Base-by-base conservation (phyloP, 2,888 invertebrate species). In the Eutolmus rufibarbis region DNA sequence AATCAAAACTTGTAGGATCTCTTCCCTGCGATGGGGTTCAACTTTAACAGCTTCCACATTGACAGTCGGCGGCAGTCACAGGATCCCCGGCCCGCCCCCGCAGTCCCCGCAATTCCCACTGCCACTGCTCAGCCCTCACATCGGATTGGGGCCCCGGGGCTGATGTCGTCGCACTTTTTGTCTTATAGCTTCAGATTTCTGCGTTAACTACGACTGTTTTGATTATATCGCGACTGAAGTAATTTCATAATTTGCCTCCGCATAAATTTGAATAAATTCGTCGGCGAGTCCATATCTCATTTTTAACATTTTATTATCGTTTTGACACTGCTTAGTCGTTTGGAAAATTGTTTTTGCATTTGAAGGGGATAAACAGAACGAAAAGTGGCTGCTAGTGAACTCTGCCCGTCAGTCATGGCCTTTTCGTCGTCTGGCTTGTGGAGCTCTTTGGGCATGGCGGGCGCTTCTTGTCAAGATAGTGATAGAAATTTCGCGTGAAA, bases 291-390 rank as follows among this genome's bases (percentile, higher is more conserved):
- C 16, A 79, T 81, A 85, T 87, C 74, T 46, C 66, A 74, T 85
- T 87, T 87, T 85, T 78, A 88, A 82, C 82, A 79, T 87, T 88
- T 88, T 86, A 89, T 88, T 84, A 89, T 89, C 87, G 86, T 89
- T 88, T 87, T 89, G 89, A 89, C 89, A 88, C 85, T 86, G 87
- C 86, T 89, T 86, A 89, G 87, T 89, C 89, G 85, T 77, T 89
- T 86, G 89, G 89, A 89, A 89, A 89, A 89, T 89, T 89, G 88
- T 88, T 89, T 88, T 89, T 89, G 84, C 66, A 84, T 84, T 66
- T 66, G 74, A 84, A 84, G 84, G 84, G 74, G 74, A 81, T 84
- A 84, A 66, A 66, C 84, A 84, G 37, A 66, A 84, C 37, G 40
- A 56, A 81, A 81, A 51, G 81, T 81, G 51, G 81, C 81, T 81